phyloP scores from a whole-genome alignment of 2,797 vertebrate genomes.

The Harpagifer antarcticus region DNA sequence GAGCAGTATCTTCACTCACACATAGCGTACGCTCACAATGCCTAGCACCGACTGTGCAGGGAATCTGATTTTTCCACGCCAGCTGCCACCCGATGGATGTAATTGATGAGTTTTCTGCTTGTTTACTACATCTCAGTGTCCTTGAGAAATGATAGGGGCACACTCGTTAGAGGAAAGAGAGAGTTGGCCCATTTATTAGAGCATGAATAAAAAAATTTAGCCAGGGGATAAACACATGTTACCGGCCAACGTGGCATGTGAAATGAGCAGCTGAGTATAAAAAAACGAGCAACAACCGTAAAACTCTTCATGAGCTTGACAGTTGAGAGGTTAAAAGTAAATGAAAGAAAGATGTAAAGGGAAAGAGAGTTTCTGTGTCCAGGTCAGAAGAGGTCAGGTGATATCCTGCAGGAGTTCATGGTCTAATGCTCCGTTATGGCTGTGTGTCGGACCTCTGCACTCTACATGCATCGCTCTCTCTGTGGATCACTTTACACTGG shows the following conservation, averaged over 20 bases:
- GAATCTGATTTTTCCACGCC: conserved; percentile 33
- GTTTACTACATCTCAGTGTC: conserved; percentile 35
- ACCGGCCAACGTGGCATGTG: conserved; percentile 14
- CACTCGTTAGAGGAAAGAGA: conserved; percentile 38
- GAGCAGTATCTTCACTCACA: conserved; percentile 50
- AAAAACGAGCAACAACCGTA: conserved; percentile 12
- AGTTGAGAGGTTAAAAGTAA: background rate
- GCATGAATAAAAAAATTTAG: conserved; percentile 35
- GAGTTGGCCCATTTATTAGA: conserved; percentile 40
- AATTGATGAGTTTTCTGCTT: conserved; percentile 30
- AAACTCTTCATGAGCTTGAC: background rate
- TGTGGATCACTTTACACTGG: conserved; percentile 51
- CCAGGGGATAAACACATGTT: conserved; percentile 51
- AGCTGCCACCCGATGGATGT: conserved; percentile 59
- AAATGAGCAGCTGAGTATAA: conserved; percentile 7
- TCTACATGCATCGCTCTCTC: conserved; percentile 43
- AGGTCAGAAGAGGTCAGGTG: conserved; percentile 50
- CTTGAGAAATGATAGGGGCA: conserved; percentile 49
- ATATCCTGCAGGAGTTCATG: conserved; percentile 40
- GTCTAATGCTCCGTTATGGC: conserved; percentile 49
- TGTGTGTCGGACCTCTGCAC: conserved; percentile 38
- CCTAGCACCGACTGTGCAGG: conserved; percentile 18
- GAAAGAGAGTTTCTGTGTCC: conserved; percentile 10
- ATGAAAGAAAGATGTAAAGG: conserved; percentile 9
- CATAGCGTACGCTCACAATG: conserved; percentile 39